Percentiles rank a stretch among this genome's conserved stretches.
Evolutionary conservation across 2,113 vertebrate species (phyloP).

Genomic region (Dicerorhinus sumatrensis): DNA sequence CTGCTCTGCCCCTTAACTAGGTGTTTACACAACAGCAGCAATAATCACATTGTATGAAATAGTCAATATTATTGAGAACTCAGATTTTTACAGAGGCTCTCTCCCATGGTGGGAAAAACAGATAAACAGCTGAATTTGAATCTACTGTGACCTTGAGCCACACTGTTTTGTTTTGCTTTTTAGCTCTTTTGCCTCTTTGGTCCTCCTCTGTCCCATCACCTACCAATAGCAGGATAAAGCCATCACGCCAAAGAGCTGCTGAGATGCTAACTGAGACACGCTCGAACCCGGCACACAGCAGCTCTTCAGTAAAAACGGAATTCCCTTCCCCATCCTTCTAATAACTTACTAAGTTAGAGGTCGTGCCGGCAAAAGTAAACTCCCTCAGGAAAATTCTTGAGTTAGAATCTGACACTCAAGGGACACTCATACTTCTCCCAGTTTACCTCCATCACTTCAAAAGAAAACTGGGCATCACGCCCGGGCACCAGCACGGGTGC

Average conservation of each 20-base stretch:
- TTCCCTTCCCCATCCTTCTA: neutral
- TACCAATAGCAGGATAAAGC: neutral
- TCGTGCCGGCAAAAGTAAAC: neutral
- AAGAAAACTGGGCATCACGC: neutral
- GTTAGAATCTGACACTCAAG: neutral
- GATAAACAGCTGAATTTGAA: neutral
- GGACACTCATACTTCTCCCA: neutral
- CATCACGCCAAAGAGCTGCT: neutral
- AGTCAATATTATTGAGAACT: slow-evolving; percentile 23
- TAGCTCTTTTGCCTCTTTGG: neutral
- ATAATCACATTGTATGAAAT: neutral
- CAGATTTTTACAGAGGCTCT: neutral
- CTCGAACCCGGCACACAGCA: neutral
- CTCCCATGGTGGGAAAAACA: neutral
- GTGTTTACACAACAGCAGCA: slow-evolving; percentile 34
- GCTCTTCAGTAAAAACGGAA: neutral
- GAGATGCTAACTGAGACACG: neutral
- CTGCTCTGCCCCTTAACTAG: neutral
- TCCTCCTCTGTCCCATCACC: neutral
- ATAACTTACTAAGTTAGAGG: neutral
- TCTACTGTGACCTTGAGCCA: neutral
- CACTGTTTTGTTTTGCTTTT: neutral
- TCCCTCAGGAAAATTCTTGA: neutral
- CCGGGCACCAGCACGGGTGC: too few species aligned
- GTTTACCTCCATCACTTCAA: neutral